A percentile compares a stretch with the other conserved stretches of the same genome.
Evolutionary conservation across 1,140 invertebrate genomes (phyloP).

Genomic region (Solenopsis invicta): DNA sequence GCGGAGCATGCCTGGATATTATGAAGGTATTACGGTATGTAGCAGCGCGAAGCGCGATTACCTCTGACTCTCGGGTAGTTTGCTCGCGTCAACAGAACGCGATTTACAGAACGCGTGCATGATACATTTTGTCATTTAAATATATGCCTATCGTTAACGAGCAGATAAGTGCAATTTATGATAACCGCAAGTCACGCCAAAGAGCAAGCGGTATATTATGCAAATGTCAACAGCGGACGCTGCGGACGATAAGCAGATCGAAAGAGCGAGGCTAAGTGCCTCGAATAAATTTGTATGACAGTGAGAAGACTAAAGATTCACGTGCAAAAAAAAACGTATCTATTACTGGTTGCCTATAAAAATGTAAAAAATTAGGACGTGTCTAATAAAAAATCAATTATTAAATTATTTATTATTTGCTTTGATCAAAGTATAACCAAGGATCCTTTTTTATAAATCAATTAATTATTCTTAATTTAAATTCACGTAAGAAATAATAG

Average conservation of each 20-base stretch:
- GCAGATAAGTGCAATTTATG: conserved; percentile 55
- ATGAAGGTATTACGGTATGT: conserved; percentile 67
- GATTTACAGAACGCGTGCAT: conserved; percentile 44
- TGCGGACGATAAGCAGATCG: conserved; percentile 34
- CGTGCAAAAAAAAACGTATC: not conserved
- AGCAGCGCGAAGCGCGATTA: conserved; percentile 41
- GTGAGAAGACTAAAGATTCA: not conserved
- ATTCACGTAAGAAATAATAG: not conserved
- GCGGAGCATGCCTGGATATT: conserved; percentile 30
- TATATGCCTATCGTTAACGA: conserved; percentile 48
- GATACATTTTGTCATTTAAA: conserved; percentile 54
- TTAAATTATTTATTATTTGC: conserved; percentile 18
- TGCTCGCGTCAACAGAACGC: conserved; percentile 43
- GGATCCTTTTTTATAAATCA: not conserved
- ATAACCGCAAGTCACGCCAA: conserved; percentile 43
- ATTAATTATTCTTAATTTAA: not conserved
- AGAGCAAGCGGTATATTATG: conserved; percentile 41
- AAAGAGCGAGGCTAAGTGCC: conserved; percentile 2
- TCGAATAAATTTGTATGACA: conserved; percentile 8
- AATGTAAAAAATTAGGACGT: conserved; percentile 1
- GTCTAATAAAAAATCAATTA: not conserved
- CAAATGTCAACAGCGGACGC: conserved; percentile 48
- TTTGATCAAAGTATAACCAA: not conserved
- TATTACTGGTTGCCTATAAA: not conserved
- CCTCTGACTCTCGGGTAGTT: conserved; percentile 19